phyloP scores from a whole-genome alignment of 1,140 invertebrate species.

The Helicoverpa zea region DNA sequence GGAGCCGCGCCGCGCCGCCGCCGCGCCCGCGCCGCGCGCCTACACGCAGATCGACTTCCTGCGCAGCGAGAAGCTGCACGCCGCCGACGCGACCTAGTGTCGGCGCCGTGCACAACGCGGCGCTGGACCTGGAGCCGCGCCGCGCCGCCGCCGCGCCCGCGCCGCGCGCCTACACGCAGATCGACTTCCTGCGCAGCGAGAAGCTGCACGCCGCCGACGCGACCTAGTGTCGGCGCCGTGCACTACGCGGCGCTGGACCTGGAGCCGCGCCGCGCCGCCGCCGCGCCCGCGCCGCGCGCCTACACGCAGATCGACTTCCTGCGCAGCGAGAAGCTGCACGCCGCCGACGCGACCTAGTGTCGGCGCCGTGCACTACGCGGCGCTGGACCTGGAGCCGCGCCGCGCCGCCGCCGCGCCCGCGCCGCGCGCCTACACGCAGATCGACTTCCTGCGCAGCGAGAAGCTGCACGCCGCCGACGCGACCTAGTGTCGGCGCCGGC shows the following conservation, averaged over 20 bases:
- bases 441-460: too few relatives aligned
- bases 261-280: conserved; percentile 66
- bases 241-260: conserved; percentile 80
- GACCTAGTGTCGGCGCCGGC: neutral
- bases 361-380: neutral
- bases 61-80: conserved; percentile 72
- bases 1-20: conserved; percentile 66
- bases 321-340: conserved; percentile 72
- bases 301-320: conserved; percentile 82
- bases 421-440: too few relatives aligned
- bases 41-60: conserved; percentile 82
- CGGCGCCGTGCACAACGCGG: conserved; percentile 77
- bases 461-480: too few relatives aligned
- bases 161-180: conserved; percentile 76
- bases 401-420: neutral
- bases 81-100: conserved; percentile 56
- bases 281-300: conserved; percentile 62
- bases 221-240: conserved; percentile 54
- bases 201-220: conserved; percentile 65
- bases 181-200: conserved; percentile 78
- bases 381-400: neutral
- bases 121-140: conserved; percentile 77
- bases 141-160: conserved; percentile 58
- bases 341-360: conserved; percentile 55
- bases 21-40: conserved; percentile 62